phyloP scores from a whole-genome alignment of 1,140 invertebrate genomes.

The Hylyphantes graminicola region DNA sequence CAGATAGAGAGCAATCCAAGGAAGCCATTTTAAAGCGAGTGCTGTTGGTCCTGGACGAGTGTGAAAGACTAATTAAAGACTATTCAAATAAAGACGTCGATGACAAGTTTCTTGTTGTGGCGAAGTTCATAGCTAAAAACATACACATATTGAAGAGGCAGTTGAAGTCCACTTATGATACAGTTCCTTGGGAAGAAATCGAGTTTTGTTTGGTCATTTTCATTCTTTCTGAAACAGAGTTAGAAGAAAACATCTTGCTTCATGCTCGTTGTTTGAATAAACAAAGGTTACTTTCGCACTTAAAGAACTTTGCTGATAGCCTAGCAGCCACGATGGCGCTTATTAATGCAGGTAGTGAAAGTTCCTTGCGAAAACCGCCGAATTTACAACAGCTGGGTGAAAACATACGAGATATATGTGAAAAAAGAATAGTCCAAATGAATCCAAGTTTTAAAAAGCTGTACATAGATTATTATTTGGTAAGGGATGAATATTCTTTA shows the following conservation, averaged over 20 bases:
- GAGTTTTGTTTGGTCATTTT: constrained; percentile 30
- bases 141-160: constrained; percentile 13
- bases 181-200: constrained; percentile 49
- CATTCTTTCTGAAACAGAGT: background rate
- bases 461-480: background rate
- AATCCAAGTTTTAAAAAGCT: constrained; percentile 5
- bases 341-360: background rate
- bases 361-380: background rate
- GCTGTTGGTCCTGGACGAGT: background rate
- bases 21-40: background rate
- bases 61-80: background rate
- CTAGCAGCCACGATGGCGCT: background rate
- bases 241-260: background rate
- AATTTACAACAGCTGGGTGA: background rate
- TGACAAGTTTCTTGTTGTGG: background rate
- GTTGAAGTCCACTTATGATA: constrained; percentile 25
- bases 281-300: background rate
- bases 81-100: background rate
- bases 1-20: background rate
- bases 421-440: background rate
- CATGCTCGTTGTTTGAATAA: background rate
- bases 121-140: constrained; percentile 25
- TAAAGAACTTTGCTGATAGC: constrained; percentile 25
- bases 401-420: too few relatives aligned
- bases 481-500: constrained; percentile 11